phyloP scores from a whole-genome alignment of 2,797 vertebrate genomes.

The Oryzias sinensis region DNA sequence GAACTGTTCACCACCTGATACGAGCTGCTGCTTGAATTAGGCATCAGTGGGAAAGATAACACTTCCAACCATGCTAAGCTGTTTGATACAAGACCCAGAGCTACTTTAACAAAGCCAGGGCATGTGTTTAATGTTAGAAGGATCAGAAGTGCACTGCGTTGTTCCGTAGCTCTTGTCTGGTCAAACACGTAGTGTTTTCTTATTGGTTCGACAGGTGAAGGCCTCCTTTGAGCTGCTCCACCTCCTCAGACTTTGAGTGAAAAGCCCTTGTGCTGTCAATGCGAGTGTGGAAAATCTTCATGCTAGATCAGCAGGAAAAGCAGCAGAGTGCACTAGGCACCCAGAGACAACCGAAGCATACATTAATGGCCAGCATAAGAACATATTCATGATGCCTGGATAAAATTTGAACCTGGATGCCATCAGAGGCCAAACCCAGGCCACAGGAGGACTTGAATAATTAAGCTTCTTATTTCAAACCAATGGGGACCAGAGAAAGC shows the following conservation, averaged over 20 bases:
- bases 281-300: slow-evolving; percentile 33
- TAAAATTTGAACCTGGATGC: slow-evolving; percentile 57
- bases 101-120: slow-evolving; percentile 48
- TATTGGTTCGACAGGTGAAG: slow-evolving; percentile 29
- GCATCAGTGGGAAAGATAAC: slow-evolving; percentile 26
- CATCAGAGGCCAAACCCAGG: slow-evolving; percentile 40
- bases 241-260: slow-evolving; percentile 48
- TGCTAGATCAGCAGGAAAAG: slow-evolving; percentile 33
- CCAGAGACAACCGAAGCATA: slow-evolving; percentile 60
- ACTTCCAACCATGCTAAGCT: slow-evolving; percentile 15
- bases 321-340: slow-evolving; percentile 69
- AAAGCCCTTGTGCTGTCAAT: slow-evolving; percentile 21
- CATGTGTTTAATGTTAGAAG: slow-evolving; percentile 1
- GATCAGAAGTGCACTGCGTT: slow-evolving; percentile 5
- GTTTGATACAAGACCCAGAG: slow-evolving; percentile 31
- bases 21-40: slow-evolving; percentile 46
- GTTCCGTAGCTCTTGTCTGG: slow-evolving; percentile 30
- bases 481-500: slow-evolving; percentile 55
- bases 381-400: slow-evolving; percentile 61
- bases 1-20: slow-evolving; percentile 31
- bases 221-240: slow-evolving; percentile 43
- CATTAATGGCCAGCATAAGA: slow-evolving; percentile 74
- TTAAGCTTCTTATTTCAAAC: slow-evolving; percentile 66
- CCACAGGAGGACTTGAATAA: slow-evolving; percentile 71
- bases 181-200: slow-evolving; percentile 44